Percentiles rank a stretch among this genome's conserved stretches.
Evolutionary conservation across 1,140 invertebrate genomes (phyloP).

Genomic region (Anastatus disparis): DNA sequence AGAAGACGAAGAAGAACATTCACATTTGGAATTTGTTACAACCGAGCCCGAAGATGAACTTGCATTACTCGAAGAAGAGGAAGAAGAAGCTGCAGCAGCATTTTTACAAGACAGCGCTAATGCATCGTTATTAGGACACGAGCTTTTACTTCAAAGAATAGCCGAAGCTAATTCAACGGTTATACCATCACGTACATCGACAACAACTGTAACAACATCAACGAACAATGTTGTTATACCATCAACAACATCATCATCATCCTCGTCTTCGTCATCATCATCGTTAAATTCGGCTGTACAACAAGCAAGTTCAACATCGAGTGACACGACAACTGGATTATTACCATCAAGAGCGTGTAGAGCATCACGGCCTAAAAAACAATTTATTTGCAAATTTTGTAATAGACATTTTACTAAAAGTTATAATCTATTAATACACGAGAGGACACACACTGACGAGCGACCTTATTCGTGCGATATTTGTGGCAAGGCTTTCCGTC

Average conservation of each 20-base stretch:
- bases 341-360: conserved; percentile 57
- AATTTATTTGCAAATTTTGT: conserved; percentile 93
- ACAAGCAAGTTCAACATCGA: too few relatives aligned
- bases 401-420: conserved; percentile 97
- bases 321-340: too few relatives aligned
- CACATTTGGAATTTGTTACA: conserved; percentile 45
- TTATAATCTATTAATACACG: conserved; percentile 97
- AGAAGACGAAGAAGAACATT: neutral
- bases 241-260: too few relatives aligned
- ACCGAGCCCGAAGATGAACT: conserved; percentile 68
- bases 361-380: conserved; percentile 73
- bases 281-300: too few relatives aligned
- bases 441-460: conserved; percentile 98
- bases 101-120: conserved; percentile 50
- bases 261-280: too few relatives aligned
- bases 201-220: too few relatives aligned
- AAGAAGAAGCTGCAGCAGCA: conserved; percentile 48
- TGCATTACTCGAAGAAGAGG: conserved; percentile 61
- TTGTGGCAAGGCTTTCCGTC: conserved; percentile 88
- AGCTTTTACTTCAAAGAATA: conserved; percentile 57
- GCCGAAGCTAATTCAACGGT: conserved; percentile 40
- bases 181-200: too few relatives aligned
- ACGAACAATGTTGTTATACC: too few relatives aligned
- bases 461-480: conserved; percentile 98
- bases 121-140: conserved; percentile 58